These are phyloP conservation scores for Pachycephala philippinensis DNA, from an alignment of 2,113 vertebrate species.

Conservation along the genomic window DNA sequence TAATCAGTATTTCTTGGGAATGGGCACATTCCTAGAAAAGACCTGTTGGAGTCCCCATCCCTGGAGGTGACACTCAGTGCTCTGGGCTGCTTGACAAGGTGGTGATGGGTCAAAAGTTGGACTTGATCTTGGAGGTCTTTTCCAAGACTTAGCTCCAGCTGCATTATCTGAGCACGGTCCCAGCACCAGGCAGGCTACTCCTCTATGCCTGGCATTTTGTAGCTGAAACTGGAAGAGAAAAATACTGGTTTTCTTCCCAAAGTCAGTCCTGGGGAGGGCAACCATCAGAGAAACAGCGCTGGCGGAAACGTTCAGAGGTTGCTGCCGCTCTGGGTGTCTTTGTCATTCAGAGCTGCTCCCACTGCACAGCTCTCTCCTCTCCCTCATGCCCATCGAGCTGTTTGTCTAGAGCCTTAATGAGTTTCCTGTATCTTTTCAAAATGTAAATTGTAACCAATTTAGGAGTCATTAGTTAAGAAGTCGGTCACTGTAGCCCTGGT, in stretches of 20 bases:
- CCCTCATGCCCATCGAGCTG: not conserved
- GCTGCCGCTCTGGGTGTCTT: not conserved
- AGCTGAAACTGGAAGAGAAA: not conserved
- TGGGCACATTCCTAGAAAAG: not conserved
- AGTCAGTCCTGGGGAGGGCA: not conserved
- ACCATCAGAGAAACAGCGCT: rapidly evolving
- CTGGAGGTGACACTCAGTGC: not conserved
- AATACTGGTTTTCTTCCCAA: not conserved
- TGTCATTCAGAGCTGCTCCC: not conserved
- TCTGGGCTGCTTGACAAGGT: not conserved
- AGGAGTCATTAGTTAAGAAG: not conserved
- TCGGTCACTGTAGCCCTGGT: not conserved
- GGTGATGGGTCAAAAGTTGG: not conserved
- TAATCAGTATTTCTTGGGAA: not conserved
- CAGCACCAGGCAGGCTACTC: rapidly evolving
- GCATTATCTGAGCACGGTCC: not conserved
- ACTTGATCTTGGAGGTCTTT: not conserved
- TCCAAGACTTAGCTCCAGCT: not conserved
- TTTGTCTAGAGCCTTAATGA: not conserved
- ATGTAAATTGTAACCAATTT: slow-evolving; percentile 9
- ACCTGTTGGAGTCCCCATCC: not conserved
- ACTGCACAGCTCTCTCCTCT: not conserved
- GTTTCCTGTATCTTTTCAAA: not conserved
- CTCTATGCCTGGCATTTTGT: not conserved
- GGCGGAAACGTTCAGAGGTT: not conserved